These are phyloP conservation scores for Microchrysa polita DNA, from an alignment of 2,888 invertebrate species.

Conservation along the genomic window DNA sequence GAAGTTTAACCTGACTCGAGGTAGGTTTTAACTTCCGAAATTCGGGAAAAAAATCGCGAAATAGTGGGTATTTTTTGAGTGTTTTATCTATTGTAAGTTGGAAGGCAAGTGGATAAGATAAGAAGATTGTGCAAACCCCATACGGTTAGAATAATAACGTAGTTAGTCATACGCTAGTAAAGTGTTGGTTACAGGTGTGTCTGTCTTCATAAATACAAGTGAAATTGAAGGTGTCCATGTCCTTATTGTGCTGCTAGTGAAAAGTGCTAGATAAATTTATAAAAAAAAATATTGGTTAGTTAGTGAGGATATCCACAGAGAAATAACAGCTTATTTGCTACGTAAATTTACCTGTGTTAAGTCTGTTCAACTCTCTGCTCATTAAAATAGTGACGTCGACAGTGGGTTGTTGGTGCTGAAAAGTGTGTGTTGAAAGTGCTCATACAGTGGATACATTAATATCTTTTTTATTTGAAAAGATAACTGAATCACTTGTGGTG, in stretches of 20 bases:
- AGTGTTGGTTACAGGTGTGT: conserved; percentile 29
- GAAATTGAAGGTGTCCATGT: not conserved
- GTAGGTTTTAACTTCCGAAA: no score
- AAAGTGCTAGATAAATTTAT: not conserved
- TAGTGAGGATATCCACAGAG: not conserved
- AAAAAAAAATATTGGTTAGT: not conserved
- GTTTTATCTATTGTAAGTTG: conserved; percentile 18
- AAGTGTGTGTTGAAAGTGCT: conserved; percentile 24
- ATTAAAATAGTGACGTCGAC: conserved; percentile 40
- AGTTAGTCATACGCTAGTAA: conserved; percentile 19
- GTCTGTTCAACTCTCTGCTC: conserved; percentile 16
- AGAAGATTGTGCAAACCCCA: conserved; percentile 24
- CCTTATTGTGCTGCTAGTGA: not conserved
- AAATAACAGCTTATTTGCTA: not conserved
- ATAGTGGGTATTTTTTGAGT: not conserved
- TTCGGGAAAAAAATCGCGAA: not conserved
- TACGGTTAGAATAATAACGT: not conserved
- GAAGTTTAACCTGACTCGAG: no score
- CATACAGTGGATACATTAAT: conserved; percentile 1
- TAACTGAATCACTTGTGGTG: no score
- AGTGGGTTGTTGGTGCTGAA: conserved; percentile 18
- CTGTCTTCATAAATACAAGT: not conserved
- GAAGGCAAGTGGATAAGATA: conserved; percentile 35
- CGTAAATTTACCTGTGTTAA: conserved; percentile 22
- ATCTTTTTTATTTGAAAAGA: no score